phyloP scores from a whole-genome alignment of 2,888 invertebrate genomes.

The Omphaloscelis lunosa region DNA sequence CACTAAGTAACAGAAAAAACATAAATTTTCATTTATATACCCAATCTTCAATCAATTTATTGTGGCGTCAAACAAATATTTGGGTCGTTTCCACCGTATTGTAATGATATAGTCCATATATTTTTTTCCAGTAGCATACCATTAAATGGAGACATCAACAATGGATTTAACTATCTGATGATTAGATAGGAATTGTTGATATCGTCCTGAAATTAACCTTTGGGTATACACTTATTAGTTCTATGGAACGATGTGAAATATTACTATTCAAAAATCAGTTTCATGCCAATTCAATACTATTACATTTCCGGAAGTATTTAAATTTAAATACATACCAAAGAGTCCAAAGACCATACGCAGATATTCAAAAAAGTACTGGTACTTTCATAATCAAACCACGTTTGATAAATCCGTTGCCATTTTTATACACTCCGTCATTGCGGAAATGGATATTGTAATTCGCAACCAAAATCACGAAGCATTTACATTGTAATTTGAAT shows the following conservation, averaged over 20 bases:
- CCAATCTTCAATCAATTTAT: conserved; percentile 54
- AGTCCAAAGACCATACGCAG: background rate
- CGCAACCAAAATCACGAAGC: conserved; percentile 39
- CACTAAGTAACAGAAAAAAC: conserved; percentile 45
- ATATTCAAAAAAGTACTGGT: background rate
- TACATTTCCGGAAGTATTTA: conserved; percentile 32
- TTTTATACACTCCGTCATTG: conserved; percentile 31
- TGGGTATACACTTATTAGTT: background rate
- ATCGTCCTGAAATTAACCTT: conserved; percentile 37
- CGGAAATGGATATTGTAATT: conserved; percentile 55
- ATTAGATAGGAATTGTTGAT: conserved; percentile 44
- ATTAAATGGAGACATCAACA: conserved; percentile 37
- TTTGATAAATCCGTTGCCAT: conserved; percentile 20
- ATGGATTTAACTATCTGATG: conserved; percentile 37
- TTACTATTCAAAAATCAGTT: background rate
- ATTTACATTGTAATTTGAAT: conserved; percentile 40
- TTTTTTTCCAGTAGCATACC: conserved; percentile 26
- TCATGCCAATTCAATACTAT: background rate
- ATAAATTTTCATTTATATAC: conserved; percentile 57
- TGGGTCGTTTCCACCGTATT: conserved; percentile 18
- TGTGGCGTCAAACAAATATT: conserved; percentile 51
- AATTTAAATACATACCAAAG: conserved; percentile 16
- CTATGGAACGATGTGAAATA: background rate
- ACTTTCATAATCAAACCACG: conserved; percentile 43
- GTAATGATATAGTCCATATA: conserved; percentile 13